Base-by-base conservation (phyloP, 2,797 vertebrate genomes). In the Hipposideros larvatus region DNA sequence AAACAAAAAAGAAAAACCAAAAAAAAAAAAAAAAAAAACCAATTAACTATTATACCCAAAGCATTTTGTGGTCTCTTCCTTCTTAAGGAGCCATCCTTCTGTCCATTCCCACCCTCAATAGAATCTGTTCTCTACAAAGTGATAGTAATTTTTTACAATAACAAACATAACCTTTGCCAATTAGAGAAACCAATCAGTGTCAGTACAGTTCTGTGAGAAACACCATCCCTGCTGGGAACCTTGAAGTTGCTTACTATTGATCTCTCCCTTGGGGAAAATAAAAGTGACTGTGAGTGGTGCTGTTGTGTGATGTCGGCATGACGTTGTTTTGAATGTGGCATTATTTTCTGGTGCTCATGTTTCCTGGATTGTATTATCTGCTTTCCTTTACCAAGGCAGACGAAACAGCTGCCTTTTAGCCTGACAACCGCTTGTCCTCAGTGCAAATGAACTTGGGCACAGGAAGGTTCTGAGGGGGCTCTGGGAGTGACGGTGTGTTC, bases 281-380 rank as follows among this genome's bases (percentile, higher is more conserved):
- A 98, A 98, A 98, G 98, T 99, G 98, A 98, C 94, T 26, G 97
- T 97, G 98, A 98, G 98, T 98, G 98, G 98, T 99, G 98, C 98
- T 95, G 78, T 98, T 98, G 97, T 98, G 98, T 99, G 98, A 97
- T 98, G 98, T 99, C 98, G 98, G 98, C 98, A 99, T 99, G 98
- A 98, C 92, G 66, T 98, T 98, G 98, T 98, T 98, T 98, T 98
- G 98, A 98, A 95, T 98, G 98, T 99, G 98, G 98, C 98, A 94
- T 98, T 98, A 97, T 98, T 98, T 98, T 98, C 98, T 98, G 98
- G 98, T 99, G 98, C 98, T 98, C 98, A 98, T 98, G 98, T 99
- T 98, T 99, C 98, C 98, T 98, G 98, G 98, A 98, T 98, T 98
- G 97, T 98, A 98, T 98, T 98, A 98, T 97, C 98, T 98, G 98